Evolutionary conservation across 2,888 invertebrate species (phyloP).

Genomic region (Pristionchus japonicus): DNA sequence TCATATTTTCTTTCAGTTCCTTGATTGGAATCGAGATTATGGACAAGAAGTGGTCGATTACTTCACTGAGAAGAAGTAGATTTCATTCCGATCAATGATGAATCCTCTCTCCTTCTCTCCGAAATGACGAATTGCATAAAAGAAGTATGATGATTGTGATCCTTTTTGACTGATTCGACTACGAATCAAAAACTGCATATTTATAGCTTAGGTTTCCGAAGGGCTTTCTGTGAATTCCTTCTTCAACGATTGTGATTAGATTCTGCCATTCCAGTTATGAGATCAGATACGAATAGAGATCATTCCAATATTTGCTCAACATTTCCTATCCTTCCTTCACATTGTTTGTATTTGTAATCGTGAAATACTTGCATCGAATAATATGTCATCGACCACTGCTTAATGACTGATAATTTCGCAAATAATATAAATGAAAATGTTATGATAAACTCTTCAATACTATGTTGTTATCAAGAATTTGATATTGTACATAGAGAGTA

Average conservation of each 20-base stretch:
- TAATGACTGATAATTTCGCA: background rate
- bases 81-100: too few relatives aligned
- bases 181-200: background rate
- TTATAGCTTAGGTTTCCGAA: background rate
- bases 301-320: conserved; percentile 39
- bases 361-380: background rate
- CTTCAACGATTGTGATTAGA: conserved; percentile 11
- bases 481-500: too few relatives aligned
- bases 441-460: background rate
- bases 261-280: background rate
- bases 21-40: conserved; percentile 22
- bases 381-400: background rate
- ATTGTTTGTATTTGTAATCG: background rate
- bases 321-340: background rate
- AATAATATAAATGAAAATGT: background rate
- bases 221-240: background rate
- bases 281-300: background rate
- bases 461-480: too few relatives aligned
- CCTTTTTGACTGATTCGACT: background rate
- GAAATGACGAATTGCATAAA: conserved; percentile 14
- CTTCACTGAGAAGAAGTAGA: background rate
- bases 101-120: background rate
- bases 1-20: background rate
- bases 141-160: background rate
- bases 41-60: background rate